Percentiles rank a stretch among this genome's conserved stretches.
phyloP scores from a whole-genome alignment of 2,113 vertebrate species.

The Ptychochromis oligacanthus region DNA sequence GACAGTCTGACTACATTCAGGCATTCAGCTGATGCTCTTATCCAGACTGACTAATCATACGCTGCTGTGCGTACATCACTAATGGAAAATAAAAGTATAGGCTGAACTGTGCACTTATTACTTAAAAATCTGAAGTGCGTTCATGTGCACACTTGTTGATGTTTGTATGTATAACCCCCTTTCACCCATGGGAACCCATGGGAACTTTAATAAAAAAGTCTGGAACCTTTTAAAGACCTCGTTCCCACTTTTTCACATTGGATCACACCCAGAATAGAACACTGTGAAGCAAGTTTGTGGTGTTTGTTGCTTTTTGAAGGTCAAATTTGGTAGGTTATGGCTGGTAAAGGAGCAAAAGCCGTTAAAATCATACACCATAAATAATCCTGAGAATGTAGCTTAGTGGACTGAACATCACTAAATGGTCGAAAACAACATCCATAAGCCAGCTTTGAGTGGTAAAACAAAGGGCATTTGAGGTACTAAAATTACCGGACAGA shows the following conservation, averaged over 20 bases:
- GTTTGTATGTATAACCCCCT: not conserved
- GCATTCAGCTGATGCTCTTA: constrained; percentile 15
- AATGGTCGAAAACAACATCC: not conserved
- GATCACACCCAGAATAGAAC: not conserved
- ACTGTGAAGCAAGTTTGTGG: not conserved
- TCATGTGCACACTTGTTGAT: not conserved
- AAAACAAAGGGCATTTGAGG: not conserved
- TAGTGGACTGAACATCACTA: not conserved
- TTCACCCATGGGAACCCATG: not conserved
- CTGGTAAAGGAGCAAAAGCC: not conserved
- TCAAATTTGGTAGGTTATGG: not conserved
- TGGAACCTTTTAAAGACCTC: constrained; percentile 1
- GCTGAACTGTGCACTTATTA: not conserved
- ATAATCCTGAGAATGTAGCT: not conserved
- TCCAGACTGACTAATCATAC: constrained; percentile 39
- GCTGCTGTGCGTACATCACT: not conserved
- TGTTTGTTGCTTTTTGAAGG: not conserved
- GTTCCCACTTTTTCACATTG: not conserved
- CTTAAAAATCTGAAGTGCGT: not conserved
- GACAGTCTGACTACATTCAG: constrained; percentile 41
- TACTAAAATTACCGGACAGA: not conserved
- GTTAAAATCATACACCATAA: not conserved
- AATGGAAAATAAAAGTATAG: constrained; percentile 25
- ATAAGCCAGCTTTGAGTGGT: not conserved
- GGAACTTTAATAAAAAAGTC: not conserved